phyloP scores from a whole-genome alignment of 1,140 invertebrate genomes.

The Ephestia elutella region DNA sequence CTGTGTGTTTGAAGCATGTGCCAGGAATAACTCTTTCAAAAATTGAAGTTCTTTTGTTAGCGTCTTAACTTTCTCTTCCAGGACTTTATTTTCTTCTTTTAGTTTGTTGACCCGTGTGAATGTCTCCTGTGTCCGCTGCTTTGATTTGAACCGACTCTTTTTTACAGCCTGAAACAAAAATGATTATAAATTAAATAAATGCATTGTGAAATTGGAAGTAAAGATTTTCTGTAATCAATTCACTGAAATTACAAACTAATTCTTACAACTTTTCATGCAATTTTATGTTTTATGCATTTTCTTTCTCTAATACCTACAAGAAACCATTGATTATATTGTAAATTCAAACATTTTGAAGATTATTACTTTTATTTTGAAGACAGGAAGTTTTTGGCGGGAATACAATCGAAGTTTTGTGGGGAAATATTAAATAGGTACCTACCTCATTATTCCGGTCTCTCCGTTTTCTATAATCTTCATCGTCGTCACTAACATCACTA shows the following conservation, averaged over 20 bases:
- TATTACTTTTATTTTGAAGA: too few relatives aligned
- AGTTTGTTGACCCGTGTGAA: conserved; percentile 84
- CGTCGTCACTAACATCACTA: conserved; percentile 77
- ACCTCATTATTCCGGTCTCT: conserved; percentile 90
- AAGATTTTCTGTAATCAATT: too few relatives aligned
- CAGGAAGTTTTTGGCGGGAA: too few relatives aligned
- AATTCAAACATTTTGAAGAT: too few relatives aligned
- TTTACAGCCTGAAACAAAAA: conserved; percentile 84
- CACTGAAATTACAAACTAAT: not conserved
- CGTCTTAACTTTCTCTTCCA: conserved; percentile 90
- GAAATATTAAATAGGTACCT: conserved; percentile 19
- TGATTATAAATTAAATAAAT: conserved; percentile 10
- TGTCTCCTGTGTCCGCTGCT: conserved; percentile 87
- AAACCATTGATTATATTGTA: too few relatives aligned
- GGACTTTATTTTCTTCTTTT: conserved; percentile 86
- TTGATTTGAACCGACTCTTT: conserved; percentile 90
- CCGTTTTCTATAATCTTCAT: conserved; percentile 85
- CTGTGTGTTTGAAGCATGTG: conserved; percentile 80
- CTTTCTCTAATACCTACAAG: too few relatives aligned
- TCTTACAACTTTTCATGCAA: too few relatives aligned
- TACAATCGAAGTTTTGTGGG: not conserved
- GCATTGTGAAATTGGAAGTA: too few relatives aligned
- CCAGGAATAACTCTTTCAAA: conserved; percentile 89
- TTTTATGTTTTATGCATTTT: too few relatives aligned
- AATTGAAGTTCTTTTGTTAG: conserved; percentile 89